Conservation (phyloP, 2,888 invertebrate genomes). For the Drosophila macrothrix region DNA sequence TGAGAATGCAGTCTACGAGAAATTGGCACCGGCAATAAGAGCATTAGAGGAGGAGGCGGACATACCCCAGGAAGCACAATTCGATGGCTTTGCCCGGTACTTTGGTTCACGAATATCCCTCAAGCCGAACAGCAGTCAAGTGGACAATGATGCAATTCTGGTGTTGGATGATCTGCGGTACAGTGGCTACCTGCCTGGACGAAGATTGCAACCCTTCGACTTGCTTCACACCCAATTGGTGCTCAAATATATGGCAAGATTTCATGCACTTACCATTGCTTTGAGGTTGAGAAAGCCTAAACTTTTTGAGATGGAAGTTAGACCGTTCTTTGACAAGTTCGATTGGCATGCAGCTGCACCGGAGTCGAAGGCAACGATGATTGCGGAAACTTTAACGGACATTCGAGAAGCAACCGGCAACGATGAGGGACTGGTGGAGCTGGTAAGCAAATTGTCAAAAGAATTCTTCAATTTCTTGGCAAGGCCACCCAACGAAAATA, state of each 20-base stretch:
- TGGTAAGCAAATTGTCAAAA: slow-evolving; percentile 38
- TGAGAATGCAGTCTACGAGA: slow-evolving; percentile 64
- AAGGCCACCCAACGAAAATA: slow-evolving; percentile 33
- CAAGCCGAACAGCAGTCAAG: slow-evolving; percentile 11
- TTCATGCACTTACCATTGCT: slow-evolving; percentile 59
- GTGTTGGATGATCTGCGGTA: slow-evolving; percentile 57
- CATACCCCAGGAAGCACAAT: slow-evolving; percentile 29
- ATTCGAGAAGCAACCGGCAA: slow-evolving; percentile 52
- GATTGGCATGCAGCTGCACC: slow-evolving; percentile 70
- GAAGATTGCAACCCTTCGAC: slow-evolving; percentile 53
- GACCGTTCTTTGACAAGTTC: slow-evolving; percentile 59
- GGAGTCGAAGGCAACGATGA: slow-evolving; percentile 60
- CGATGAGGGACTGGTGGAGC: slow-evolving; percentile 28
- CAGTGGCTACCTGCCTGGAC: slow-evolving; percentile 36
- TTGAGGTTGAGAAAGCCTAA: slow-evolving; percentile 46
- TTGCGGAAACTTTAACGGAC: slow-evolving; percentile 56
- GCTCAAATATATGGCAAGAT: slow-evolving; percentile 57
- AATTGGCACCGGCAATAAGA: slow-evolving; percentile 48
- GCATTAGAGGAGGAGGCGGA: slow-evolving; percentile 46
- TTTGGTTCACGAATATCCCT: slow-evolving; percentile 62
- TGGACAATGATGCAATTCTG: slow-evolving; percentile 60
- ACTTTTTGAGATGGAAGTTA: slow-evolving; percentile 37
- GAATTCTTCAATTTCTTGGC: slow-evolving; percentile 58
- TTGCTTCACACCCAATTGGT: slow-evolving; percentile 45
- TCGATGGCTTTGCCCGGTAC: slow-evolving; percentile 58